Evolutionary conservation across 2,888 invertebrate species (phyloP).

Genomic region (Atethmia centrago): DNA sequence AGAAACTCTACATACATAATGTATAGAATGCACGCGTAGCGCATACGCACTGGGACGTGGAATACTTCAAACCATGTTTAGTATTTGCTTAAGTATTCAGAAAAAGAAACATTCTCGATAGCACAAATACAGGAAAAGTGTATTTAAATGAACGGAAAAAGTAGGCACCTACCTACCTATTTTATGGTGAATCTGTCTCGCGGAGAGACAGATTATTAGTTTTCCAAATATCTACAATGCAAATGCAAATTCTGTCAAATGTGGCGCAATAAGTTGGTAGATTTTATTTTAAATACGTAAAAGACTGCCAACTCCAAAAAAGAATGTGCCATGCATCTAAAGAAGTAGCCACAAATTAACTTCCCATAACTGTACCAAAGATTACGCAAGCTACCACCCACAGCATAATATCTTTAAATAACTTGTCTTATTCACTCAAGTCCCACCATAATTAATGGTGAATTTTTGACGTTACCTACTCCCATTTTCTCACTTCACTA

Average conservation of each 20-base stretch:
- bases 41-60: slow-evolving; percentile 7
- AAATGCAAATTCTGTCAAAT: background rate
- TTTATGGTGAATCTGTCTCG: background rate
- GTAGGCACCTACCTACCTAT: background rate
- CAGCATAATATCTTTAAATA: slow-evolving; percentile 7
- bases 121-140: slow-evolving; percentile 26
- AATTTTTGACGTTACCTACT: slow-evolving; percentile 53
- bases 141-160: slow-evolving; percentile 5
- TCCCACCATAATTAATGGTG: slow-evolving; percentile 49
- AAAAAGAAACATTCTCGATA: slow-evolving; percentile 21
- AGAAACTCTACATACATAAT: slow-evolving; percentile 40
- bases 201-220: background rate
- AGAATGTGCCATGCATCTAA: background rate
- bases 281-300: background rate
- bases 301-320: background rate
- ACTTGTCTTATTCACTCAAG: slow-evolving; percentile 26
- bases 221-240: no score
- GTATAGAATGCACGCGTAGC: slow-evolving; percentile 26
- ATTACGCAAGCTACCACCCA: slow-evolving; percentile 22
- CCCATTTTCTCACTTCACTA: slow-evolving; percentile 63
- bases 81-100: slow-evolving; percentile 34
- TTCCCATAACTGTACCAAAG: background rate
- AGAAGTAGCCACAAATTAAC: slow-evolving; percentile 2
- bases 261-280: background rate
- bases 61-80: slow-evolving; percentile 25